These are phyloP conservation scores for Dynastes hyllus DNA, from an alignment of 2,888 invertebrate species.

Conservation along the genomic window DNA sequence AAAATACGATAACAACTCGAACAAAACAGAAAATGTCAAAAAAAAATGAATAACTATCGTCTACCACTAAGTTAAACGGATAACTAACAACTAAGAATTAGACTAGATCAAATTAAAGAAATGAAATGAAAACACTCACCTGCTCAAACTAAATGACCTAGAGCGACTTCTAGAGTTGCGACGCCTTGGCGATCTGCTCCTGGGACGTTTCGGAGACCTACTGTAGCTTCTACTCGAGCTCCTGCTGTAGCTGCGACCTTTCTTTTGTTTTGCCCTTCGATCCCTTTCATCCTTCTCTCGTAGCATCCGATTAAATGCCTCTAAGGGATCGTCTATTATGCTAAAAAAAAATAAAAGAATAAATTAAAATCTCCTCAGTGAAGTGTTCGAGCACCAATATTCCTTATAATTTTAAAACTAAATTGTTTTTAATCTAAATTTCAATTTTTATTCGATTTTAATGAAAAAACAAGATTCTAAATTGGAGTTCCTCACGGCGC, in stretches of 20 bases:
- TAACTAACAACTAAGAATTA: slow-evolving; percentile 1
- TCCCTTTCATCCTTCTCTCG: slow-evolving; percentile 87
- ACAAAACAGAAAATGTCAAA: slow-evolving; percentile 43
- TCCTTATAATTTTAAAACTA: neutral
- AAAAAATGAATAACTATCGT: neutral
- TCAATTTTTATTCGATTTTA: neutral
- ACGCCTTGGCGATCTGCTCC: slow-evolving; percentile 66
- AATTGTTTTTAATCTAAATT: no score
- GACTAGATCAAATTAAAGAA: neutral
- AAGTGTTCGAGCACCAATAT: neutral
- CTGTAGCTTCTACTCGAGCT: slow-evolving; percentile 71
- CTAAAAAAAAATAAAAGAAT: slow-evolving; percentile 69
- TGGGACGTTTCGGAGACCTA: slow-evolving; percentile 69
- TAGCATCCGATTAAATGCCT: slow-evolving; percentile 90
- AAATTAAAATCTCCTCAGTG: neutral
- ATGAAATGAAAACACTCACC: slow-evolving; percentile 66
- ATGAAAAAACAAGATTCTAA: neutral
- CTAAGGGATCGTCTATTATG: slow-evolving; percentile 87
- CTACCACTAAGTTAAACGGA: neutral
- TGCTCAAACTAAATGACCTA: slow-evolving; percentile 74
- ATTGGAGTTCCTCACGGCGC: neutral
- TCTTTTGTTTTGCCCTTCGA: slow-evolving; percentile 75
- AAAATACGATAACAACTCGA: slow-evolving; percentile 25
- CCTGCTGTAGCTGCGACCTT: slow-evolving; percentile 75
- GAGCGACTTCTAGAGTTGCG: slow-evolving; percentile 66